A percentile compares a stretch with the other conserved stretches of the same genome.
Evolutionary conservation across 2,797 vertebrate genomes (phyloP).

Genomic region (Semaprochilodus insignis): DNA sequence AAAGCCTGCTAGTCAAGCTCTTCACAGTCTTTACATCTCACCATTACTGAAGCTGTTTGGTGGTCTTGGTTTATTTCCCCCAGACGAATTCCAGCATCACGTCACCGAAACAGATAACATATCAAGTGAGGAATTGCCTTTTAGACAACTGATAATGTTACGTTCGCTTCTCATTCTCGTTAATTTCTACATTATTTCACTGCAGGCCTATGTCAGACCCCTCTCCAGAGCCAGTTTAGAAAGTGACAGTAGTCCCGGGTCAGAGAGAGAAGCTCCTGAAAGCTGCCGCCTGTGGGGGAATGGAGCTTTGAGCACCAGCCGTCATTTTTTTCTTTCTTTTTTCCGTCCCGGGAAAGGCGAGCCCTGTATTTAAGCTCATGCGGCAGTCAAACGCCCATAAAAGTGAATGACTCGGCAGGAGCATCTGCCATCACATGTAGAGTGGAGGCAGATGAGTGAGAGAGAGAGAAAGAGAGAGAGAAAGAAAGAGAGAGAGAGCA

Average conservation of each 20-base stretch:
- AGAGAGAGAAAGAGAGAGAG: slow-evolving; percentile 81
- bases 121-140: slow-evolving; percentile 13
- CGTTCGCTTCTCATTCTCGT: slow-evolving; percentile 20
- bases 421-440: slow-evolving; percentile 84
- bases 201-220: background rate
- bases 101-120: slow-evolving; percentile 5
- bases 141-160: slow-evolving; percentile 31
- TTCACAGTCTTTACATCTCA: background rate
- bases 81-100: background rate
- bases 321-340: slow-evolving; percentile 62
- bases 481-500: slow-evolving; percentile 96
- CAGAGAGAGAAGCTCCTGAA: slow-evolving; percentile 68
- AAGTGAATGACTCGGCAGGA: slow-evolving; percentile 84
- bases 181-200: slow-evolving; percentile 27
- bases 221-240: background rate
- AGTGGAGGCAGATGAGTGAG: slow-evolving; percentile 76
- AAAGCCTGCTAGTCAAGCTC: background rate
- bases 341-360: slow-evolving; percentile 66
- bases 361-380: slow-evolving; percentile 77
- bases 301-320: slow-evolving; percentile 75
- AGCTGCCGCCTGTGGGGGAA: slow-evolving; percentile 69
- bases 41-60: background rate
- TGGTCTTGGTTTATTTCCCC: background rate
- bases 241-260: slow-evolving; percentile 64
- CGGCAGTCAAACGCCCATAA: slow-evolving; percentile 81